A percentile compares a stretch with the other conserved stretches of the same genome.
Conservation (phyloP, 2,113 vertebrate species). For the Halichoerus grypus region DNA sequence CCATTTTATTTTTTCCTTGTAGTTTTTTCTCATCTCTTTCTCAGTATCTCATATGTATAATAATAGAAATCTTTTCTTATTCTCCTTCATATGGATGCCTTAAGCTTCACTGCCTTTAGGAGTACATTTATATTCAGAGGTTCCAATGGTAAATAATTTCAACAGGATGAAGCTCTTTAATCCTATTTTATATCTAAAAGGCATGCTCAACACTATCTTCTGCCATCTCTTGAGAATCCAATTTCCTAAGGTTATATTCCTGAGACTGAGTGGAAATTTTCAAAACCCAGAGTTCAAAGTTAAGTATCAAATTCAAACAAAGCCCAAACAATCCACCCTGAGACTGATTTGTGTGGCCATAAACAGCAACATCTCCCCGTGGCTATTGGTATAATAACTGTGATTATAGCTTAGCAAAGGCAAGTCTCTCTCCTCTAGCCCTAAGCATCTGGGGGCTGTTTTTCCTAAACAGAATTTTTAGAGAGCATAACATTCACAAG, state of each 20-base stretch:
- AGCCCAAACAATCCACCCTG: constrained; percentile 16
- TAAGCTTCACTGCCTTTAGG: constrained; percentile 60
- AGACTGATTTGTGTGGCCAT: constrained; percentile 61
- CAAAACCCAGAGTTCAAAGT: constrained; percentile 74
- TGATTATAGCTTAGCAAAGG: constrained; percentile 14
- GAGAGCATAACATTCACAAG: background rate
- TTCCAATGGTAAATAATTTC: constrained; percentile 69
- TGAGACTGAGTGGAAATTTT: constrained; percentile 72
- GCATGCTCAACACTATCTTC: constrained; percentile 50
- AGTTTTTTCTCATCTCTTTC: constrained; percentile 42
- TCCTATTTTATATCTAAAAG: constrained; percentile 75
- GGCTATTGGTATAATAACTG: background rate
- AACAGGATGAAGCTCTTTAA: constrained; percentile 69
- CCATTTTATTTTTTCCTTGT: constrained; percentile 46
- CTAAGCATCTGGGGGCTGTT: background rate
- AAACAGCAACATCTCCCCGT: constrained; percentile 52
- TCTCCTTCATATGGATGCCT: constrained; percentile 30
- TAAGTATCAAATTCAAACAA: constrained; percentile 73
- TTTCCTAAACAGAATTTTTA: constrained; percentile 44
- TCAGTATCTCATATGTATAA: constrained; percentile 47
- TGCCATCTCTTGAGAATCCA: constrained; percentile 75
- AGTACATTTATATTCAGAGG: constrained; percentile 71
- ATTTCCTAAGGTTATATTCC: constrained; percentile 74
- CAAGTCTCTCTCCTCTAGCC: constrained; percentile 6
- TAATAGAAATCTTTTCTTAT: constrained; percentile 55